phyloP scores from a whole-genome alignment of 1,140 invertebrate species.

The Tetragonula clypearis region DNA sequence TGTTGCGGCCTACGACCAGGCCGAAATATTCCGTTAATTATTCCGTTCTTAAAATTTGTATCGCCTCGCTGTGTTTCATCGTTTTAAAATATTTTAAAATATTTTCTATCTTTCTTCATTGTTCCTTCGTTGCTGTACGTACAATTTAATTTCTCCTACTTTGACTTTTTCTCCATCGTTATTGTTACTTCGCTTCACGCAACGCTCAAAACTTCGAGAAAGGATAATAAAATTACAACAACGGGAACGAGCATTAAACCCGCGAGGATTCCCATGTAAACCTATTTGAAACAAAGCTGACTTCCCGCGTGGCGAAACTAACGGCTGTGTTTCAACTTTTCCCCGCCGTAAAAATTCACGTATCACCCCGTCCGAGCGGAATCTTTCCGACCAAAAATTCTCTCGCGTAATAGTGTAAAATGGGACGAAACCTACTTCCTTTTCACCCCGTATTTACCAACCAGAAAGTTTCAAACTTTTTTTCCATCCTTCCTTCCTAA shows the following conservation, averaged over 20 bases:
- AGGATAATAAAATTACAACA: neutral
- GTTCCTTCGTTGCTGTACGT: too few species aligned
- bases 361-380: neutral
- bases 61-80: neutral
- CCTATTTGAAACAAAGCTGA: neutral
- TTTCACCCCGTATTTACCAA: neutral
- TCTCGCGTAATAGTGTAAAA: neutral
- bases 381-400: neutral
- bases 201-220: too few species aligned
- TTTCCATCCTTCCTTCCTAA: neutral
- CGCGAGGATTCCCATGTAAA: neutral
- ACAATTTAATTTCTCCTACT: neutral
- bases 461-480: neutral
- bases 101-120: neutral
- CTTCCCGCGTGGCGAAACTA: neutral
- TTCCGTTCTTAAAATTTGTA: neutral
- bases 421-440: neutral
- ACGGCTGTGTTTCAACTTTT: neutral
- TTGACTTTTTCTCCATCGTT: neutral
- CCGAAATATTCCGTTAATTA: conserved; percentile 4
- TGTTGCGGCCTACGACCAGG: conserved; percentile 63
- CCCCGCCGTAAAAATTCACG: neutral
- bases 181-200: neutral
- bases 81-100: neutral
- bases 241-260: neutral